Evolutionary conservation across 2,797 vertebrate genomes (phyloP).

Genomic region (Enteromius anoplus): DNA sequence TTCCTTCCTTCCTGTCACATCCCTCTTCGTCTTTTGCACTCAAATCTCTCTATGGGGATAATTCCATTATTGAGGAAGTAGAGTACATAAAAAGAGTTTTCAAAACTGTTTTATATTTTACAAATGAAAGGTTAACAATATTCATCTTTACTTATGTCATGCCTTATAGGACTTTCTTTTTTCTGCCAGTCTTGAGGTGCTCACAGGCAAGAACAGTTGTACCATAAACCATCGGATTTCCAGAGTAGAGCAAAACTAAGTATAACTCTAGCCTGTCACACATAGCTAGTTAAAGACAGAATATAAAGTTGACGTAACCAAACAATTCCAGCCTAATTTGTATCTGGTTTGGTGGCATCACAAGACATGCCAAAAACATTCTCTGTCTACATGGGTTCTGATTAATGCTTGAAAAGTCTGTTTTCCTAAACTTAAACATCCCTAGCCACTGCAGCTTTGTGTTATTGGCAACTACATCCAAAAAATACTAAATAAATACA

Average conservation of each 20-base stretch:
- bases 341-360: background rate
- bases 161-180: background rate
- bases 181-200: background rate
- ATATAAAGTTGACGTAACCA: background rate
- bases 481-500: background rate
- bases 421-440: background rate
- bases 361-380: background rate
- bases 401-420: background rate
- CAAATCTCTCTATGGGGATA: background rate
- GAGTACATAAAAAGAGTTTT: background rate
- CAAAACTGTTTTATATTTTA: background rate
- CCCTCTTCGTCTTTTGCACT: background rate
- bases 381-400: background rate
- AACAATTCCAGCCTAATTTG: background rate
- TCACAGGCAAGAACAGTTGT: background rate
- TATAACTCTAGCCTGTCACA: background rate
- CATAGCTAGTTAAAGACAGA: background rate
- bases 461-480: background rate
- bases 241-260: background rate
- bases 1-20: slow-evolving; percentile 14
- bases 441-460: background rate
- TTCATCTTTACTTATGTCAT: background rate
- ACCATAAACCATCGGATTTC: background rate
- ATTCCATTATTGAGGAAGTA: background rate
- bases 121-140: background rate